Evolutionary conservation across 2,113 vertebrate species (phyloP).

Genomic region (Neolamprologus ventralis): DNA sequence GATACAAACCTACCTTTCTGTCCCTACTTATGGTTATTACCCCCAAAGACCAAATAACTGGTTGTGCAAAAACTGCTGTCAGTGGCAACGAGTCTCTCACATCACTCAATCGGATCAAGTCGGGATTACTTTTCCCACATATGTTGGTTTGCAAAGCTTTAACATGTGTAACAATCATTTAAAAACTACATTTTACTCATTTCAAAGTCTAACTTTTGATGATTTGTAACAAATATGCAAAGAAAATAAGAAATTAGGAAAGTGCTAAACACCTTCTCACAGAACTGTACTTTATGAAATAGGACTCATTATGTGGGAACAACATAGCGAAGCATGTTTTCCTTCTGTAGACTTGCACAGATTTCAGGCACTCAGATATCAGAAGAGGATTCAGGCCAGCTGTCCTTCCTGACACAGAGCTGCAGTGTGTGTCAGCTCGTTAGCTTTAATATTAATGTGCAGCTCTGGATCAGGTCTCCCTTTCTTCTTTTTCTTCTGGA

Average conservation of each 20-base stretch:
- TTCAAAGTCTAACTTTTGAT: neutral
- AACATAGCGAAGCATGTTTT: neutral
- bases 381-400: neutral
- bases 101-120: neutral
- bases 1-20: neutral
- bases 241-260: neutral
- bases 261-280: neutral
- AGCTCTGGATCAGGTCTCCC: neutral
- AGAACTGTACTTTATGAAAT: neutral
- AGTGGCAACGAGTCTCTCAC: neutral
- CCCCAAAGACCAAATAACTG: too few relatives aligned
- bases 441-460: neutral
- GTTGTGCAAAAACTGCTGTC: too few relatives aligned
- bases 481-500: neutral
- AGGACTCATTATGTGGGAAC: neutral
- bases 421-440: neutral
- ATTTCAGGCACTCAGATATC: neutral
- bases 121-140: neutral
- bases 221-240: neutral
- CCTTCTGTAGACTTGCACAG: neutral
- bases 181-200: accelerated
- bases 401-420: neutral
- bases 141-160: accelerated
- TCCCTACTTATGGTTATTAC: neutral
- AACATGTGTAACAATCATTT: neutral